Evolutionary conservation across 2,888 invertebrate genomes (phyloP).

Genomic region (Cephus runcator): DNA sequence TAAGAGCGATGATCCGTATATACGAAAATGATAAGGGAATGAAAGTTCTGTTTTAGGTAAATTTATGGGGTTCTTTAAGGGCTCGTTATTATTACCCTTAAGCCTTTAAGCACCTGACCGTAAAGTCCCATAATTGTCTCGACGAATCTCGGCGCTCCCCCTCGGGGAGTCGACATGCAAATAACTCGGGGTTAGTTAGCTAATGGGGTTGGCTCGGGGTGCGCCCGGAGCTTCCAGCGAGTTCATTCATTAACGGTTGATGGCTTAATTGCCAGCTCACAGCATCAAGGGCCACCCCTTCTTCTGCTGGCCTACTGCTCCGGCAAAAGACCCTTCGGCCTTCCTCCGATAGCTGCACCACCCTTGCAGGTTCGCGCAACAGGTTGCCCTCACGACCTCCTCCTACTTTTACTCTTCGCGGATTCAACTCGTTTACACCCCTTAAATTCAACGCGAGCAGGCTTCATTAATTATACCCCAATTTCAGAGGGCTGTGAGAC

Average conservation of each 20-base stretch:
- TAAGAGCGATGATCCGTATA: background rate
- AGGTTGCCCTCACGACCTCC: slow-evolving; percentile 27
- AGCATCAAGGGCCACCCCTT: slow-evolving; percentile 45
- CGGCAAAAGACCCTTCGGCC: slow-evolving; percentile 8
- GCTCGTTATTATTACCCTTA: slow-evolving; percentile 55
- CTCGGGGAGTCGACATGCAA: slow-evolving; percentile 57
- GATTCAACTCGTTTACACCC: slow-evolving; percentile 57
- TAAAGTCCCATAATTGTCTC: slow-evolving; percentile 62
- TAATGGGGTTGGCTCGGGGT: slow-evolving; percentile 58
- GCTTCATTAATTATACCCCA: slow-evolving; percentile 58
- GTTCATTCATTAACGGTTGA: slow-evolving; percentile 65
- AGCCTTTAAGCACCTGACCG: slow-evolving; percentile 62
- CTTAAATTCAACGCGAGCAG: slow-evolving; percentile 45
- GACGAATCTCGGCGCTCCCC: slow-evolving; percentile 57
- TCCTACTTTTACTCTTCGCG: slow-evolving; percentile 33
- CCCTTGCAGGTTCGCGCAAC: slow-evolving; percentile 3
- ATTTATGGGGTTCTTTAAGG: slow-evolving; percentile 39
- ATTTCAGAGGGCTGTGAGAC: slow-evolving; percentile 16
- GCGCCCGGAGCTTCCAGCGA: slow-evolving; percentile 44
- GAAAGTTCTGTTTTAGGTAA: background rate
- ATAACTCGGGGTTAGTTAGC: slow-evolving; percentile 65
- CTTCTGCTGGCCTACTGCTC: background rate
- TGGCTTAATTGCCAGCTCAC: slow-evolving; percentile 64
- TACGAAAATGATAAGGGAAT: background rate
- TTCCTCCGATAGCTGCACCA: background rate